Base-by-base conservation (phyloP, 2,797 vertebrate species). In the Lycodopsis pacificus region DNA sequence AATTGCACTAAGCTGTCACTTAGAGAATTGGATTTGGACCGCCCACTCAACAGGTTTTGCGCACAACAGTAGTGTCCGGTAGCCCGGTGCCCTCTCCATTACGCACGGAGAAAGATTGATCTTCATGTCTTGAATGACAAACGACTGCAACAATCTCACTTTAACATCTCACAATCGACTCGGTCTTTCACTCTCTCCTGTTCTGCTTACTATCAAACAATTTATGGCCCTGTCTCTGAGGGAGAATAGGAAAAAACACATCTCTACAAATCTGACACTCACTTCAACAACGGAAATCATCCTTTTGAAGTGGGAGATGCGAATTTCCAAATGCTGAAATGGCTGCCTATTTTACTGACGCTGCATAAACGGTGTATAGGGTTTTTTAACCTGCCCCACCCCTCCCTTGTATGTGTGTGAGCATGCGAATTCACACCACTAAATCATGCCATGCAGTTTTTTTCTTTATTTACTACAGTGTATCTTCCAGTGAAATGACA, bases 281-380 rank as follows among this genome's bases (percentile, higher is more conserved):
- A 69, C 65, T 77, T 84, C 82, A 88, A 78, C 81, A 71, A 78
- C 42, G 38, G 85, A 93, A 88, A 87, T 83, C 66, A 83, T 85
- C 58, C 74, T 68, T 93, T 92, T 92, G 85, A 92, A 91, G 89
- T 85, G 76, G 54, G 67, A 88, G 76, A 81, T 78, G 83, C 73
- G 75, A 64, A 83, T 84, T 81, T 87, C 77, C 72, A 91, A 89
- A 91, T 82, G 84, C 86, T 87, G 84, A 91, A 93, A 88, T 86
- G 81, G 82, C 86, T 82, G 82, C 72, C 61, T 86, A 93, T 90
- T 88, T 88, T 74, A 86, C 89, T 92, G 88, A 94, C 79, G 79
- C 82, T 89, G 91, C 91, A 93, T 76, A 88, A 91, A 87, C 25
- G 73, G 38, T 62, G 70, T 66, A 81, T 70, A 71, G 53, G 77